These are phyloP conservation scores for Pseudotriccus pelzelni DNA, from an alignment of 2,797 vertebrate species.

Conservation along the genomic window DNA sequence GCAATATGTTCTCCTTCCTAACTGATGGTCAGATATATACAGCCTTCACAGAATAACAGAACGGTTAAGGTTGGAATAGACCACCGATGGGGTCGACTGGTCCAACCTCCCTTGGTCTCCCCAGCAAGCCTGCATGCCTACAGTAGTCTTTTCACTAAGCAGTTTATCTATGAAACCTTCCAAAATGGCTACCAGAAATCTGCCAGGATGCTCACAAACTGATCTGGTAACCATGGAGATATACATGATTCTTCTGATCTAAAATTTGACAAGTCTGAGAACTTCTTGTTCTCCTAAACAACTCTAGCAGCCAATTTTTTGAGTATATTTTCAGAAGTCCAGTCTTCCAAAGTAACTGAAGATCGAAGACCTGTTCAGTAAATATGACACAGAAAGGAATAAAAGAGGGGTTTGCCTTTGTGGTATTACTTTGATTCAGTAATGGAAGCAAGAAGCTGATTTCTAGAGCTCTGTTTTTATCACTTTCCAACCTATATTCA, in stretches of 20 bases:
- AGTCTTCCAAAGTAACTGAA: neutral
- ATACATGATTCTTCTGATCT: conserved; percentile 15
- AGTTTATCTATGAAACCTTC: neutral
- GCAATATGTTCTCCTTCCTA: neutral
- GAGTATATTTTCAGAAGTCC: neutral
- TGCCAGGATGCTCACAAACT: conserved; percentile 8
- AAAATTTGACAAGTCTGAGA: conserved; percentile 51
- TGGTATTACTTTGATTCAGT: neutral
- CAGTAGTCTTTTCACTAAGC: neutral
- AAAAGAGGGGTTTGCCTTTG: neutral
- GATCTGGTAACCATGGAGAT: conserved; percentile 63
- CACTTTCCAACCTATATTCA: neutral
- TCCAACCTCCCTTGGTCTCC: neutral
- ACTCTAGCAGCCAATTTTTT: neutral
- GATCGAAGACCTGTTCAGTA: neutral
- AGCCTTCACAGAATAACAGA: neutral
- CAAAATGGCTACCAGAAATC: conserved; percentile 24
- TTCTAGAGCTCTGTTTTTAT: conserved; percentile 28
- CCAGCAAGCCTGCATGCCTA: neutral
- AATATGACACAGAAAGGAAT: neutral
- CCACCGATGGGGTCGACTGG: neutral
- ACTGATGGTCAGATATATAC: neutral
- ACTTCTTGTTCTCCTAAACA: conserved; percentile 33
- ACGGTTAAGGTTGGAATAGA: neutral
- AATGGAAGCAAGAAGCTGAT: neutral